phyloP scores from a whole-genome alignment of 2,797 vertebrate species.

The Sebastes elongatus region DNA sequence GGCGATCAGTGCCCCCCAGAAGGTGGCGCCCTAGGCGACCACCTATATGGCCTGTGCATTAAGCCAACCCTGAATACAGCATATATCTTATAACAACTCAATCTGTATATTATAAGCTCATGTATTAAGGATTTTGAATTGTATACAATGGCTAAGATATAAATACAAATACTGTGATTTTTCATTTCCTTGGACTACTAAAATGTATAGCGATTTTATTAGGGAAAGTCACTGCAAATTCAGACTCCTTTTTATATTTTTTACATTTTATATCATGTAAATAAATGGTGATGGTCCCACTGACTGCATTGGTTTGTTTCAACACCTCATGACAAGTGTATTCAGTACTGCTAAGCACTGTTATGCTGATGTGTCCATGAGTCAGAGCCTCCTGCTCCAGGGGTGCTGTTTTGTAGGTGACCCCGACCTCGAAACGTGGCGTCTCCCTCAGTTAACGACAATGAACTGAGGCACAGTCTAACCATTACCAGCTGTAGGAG shows the following conservation, averaged over 20 bases:
- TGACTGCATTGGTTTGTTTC: slow-evolving; percentile 11
- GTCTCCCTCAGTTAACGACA: slow-evolving; percentile 4
- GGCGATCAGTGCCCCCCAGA: no score
- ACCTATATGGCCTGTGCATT: no score
- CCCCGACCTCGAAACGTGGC: slow-evolving; percentile 35
- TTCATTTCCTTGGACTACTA: background rate
- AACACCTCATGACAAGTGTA: slow-evolving; percentile 32
- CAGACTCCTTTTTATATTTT: background rate
- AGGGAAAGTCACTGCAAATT: background rate
- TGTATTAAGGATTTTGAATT: background rate
- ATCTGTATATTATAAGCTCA: background rate
- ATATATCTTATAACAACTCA: background rate
- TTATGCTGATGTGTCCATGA: slow-evolving; percentile 40
- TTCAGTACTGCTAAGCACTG: background rate
- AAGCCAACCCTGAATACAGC: background rate
- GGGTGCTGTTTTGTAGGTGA: slow-evolving; percentile 39
- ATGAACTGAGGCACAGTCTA: background rate
- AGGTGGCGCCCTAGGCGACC: no score
- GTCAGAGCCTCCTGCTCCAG: slow-evolving; percentile 39
- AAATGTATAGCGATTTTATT: background rate
- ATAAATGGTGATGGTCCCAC: background rate
- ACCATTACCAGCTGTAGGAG: background rate
- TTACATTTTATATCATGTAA: background rate
- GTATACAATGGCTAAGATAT: background rate
- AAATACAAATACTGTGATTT: background rate